Base-by-base conservation (phyloP, 2,797 vertebrate species). In the Parambassis ranga region DNA sequence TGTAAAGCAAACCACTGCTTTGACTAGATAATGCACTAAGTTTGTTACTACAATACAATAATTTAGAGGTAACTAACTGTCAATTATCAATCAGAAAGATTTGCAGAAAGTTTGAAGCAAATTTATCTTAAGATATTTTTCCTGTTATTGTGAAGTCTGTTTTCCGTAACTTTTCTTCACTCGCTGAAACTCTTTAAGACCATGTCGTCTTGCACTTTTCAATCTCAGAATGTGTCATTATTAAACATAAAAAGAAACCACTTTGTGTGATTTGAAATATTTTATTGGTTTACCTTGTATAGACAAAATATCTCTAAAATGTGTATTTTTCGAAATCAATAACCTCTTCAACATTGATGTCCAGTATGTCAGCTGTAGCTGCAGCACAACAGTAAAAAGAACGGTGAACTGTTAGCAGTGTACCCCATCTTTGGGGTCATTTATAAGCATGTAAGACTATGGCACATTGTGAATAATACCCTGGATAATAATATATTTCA, bases 401-500 rank as follows among this genome's bases (percentile, higher is more conserved):
- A 50, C 46, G 53, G 62, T 70, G 47, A 59, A 15, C 42, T 14
- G 30, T 58, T 43, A 75, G 65, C 60, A 66, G 42, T 77, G 22
- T 41, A 61, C 30, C 65, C 75, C 39, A 27, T 75, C 56, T 77
- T 77, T 80, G 78, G 59, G 61, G 65, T 77, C 24, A 51, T 61
- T 52, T 70, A 49, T 66, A 71, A 73, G 65, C 46, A 69, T 44
- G 27, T 68, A 71, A 68, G 41, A 67, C 35, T 51, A 86, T 85
- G 86, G 88, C 86, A 89, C 83, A 76, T 71, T 64, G 83, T 86
- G 84, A 85, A 79, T 71, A 82, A 83, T 81, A 85, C 79, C 85
- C 83, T 87, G 81, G 71, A 75, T 83, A 77, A 71, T 74, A 38
- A 43, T 59, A 60, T 38, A 32, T 33, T 52, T 35, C 27, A 66